These are phyloP conservation scores for Halcyon smyrnensis DNA, from an alignment of 2,797 vertebrate genomes.

Conservation along the genomic window DNA sequence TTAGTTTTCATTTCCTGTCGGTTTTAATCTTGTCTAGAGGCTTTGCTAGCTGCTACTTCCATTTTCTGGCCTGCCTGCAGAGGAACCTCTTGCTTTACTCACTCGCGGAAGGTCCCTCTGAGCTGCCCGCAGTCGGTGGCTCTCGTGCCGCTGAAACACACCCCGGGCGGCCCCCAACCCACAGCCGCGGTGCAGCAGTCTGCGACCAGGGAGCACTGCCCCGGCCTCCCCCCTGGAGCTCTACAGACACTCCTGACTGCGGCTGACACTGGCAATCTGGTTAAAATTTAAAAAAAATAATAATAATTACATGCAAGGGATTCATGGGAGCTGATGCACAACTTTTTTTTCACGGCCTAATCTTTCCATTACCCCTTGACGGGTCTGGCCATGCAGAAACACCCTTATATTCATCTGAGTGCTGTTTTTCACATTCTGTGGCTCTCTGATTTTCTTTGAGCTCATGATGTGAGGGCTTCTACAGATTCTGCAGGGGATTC, in stretches of 20 bases:
- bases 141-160: not conserved
- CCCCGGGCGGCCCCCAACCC: not conserved
- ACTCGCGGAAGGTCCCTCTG: not conserved
- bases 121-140: not conserved
- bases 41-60: constrained; percentile 19
- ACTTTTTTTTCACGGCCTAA: not conserved
- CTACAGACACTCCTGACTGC: constrained; percentile 42
- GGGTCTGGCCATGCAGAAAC: constrained; percentile 23
- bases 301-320: not conserved
- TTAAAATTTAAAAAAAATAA: not conserved
- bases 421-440: not conserved
- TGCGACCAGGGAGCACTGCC: constrained; percentile 19
- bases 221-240: constrained; percentile 21
- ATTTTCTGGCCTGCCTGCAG: not conserved
- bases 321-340: constrained; percentile 20
- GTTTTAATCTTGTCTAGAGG: constrained; percentile 48
- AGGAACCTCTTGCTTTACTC: not conserved
- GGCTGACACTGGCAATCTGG: not conserved
- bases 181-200: not conserved
- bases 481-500: not conserved
- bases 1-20: constrained; percentile 53
- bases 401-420: not conserved
- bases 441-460: constrained; percentile 24
- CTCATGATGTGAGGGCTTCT: not conserved
- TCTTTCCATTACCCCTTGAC: constrained; percentile 23